Evolutionary conservation across 2,113 vertebrate genomes (phyloP).

Genomic region (Poecile atricapillus): DNA sequence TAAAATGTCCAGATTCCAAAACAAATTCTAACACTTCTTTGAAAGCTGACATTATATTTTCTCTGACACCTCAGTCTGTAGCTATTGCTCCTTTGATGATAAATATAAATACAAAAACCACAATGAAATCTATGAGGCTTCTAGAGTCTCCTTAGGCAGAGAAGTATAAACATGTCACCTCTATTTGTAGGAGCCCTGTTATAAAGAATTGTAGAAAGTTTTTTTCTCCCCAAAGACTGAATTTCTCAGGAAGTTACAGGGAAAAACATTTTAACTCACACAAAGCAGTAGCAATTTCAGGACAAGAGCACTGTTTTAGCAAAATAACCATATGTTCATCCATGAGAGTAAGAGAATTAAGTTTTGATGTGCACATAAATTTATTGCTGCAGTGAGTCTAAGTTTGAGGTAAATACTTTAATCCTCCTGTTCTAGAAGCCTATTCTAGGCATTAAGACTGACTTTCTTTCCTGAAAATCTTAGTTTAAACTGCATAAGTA

Average conservation of each 20-base stretch:
- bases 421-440: neutral
- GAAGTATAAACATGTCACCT: neutral
- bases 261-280: neutral
- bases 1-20: neutral
- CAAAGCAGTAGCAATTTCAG: neutral
- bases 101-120: neutral
- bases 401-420: neutral
- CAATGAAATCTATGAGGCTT: neutral
- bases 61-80: neutral
- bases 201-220: neutral
- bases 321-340: neutral
- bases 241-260: neutral
- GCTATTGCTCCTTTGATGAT: neutral
- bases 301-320: neutral
- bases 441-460: neutral
- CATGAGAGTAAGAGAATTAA: neutral
- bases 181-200: neutral
- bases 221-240: neutral
- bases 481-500: neutral
- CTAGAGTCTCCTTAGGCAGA: neutral
- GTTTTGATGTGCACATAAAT: neutral
- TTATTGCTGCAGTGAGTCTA: neutral
- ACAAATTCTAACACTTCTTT: neutral
- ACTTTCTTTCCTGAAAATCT: neutral
- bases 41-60: neutral